phyloP scores from a whole-genome alignment of 2,797 vertebrate species.

The Pristis pectinata region DNA sequence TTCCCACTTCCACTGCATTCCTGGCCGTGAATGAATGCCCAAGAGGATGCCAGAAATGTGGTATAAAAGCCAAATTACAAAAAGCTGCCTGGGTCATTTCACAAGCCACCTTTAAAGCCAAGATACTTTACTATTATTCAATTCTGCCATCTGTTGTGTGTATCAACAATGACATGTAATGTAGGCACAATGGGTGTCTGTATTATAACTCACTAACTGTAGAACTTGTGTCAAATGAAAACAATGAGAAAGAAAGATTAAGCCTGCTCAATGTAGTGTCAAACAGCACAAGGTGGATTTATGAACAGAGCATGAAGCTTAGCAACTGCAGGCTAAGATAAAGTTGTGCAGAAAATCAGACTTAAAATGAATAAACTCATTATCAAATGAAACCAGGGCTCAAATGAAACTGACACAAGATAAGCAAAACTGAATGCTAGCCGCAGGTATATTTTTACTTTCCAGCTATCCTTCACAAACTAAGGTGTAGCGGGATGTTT shows the following conservation, averaged over 20 bases:
- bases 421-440: not conserved
- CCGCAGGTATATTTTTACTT: not conserved
- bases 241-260: not conserved
- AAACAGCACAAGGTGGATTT: not conserved
- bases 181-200: conserved; percentile 10
- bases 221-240: conserved; percentile 17
- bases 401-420: not conserved
- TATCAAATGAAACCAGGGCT: not conserved
- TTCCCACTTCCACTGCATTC: not conserved
- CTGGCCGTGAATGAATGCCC: conserved; percentile 11
- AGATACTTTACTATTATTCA: not conserved
- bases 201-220: not conserved
- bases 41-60: not conserved
- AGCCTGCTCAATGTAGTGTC: not conserved
- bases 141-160: conserved; percentile 20
- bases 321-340: not conserved
- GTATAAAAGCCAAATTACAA: conserved; percentile 20
- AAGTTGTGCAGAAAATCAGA: not conserved
- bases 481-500: not conserved
- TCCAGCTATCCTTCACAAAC: not conserved
- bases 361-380: not conserved
- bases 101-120: conserved; percentile 12
- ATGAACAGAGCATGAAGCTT: not conserved
- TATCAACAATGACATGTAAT: not conserved
- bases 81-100: conserved; percentile 8